Conservation (phyloP, 2,888 invertebrate genomes). For the Nymphalis polychloros region DNA sequence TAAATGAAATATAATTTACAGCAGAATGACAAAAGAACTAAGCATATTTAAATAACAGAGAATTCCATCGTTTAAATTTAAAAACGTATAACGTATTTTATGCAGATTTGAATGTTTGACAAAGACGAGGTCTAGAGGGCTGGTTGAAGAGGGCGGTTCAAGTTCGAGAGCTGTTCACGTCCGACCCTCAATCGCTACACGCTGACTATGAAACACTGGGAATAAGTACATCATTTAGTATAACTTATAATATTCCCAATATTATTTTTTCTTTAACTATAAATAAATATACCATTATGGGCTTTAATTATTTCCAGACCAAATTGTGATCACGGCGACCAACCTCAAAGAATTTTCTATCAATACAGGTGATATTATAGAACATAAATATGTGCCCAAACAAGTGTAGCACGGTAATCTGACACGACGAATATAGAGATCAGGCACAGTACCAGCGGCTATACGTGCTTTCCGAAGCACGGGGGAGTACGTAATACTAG, state of each 20-base stretch:
- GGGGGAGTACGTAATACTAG: too few relatives aligned
- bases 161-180: slow-evolving; percentile 28
- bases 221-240: not conserved
- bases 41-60: slow-evolving; percentile 1
- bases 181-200: slow-evolving; percentile 17
- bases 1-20: not conserved
- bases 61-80: not conserved
- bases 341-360: too few relatives aligned
- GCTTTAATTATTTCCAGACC: too few relatives aligned
- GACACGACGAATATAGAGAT: too few relatives aligned
- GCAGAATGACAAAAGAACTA: not conserved
- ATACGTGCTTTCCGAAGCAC: too few relatives aligned
- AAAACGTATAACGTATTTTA: slow-evolving; percentile 9
- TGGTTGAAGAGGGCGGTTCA: slow-evolving; percentile 21
- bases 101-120: slow-evolving; percentile 14
- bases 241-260: not conserved
- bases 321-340: too few relatives aligned
- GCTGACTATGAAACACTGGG: slow-evolving; percentile 6
- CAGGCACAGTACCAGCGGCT: too few relatives aligned
- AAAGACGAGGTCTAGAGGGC: slow-evolving; percentile 31
- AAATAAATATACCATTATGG: too few relatives aligned
- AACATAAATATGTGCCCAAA: too few relatives aligned
- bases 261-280: not conserved
- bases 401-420: too few relatives aligned
- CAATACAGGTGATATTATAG: too few relatives aligned